Percentiles rank a stretch among this genome's conserved stretches.
These are phyloP conservation scores for Chitala chitala DNA, from an alignment of 2,113 vertebrate genomes.

Conservation along the genomic window DNA sequence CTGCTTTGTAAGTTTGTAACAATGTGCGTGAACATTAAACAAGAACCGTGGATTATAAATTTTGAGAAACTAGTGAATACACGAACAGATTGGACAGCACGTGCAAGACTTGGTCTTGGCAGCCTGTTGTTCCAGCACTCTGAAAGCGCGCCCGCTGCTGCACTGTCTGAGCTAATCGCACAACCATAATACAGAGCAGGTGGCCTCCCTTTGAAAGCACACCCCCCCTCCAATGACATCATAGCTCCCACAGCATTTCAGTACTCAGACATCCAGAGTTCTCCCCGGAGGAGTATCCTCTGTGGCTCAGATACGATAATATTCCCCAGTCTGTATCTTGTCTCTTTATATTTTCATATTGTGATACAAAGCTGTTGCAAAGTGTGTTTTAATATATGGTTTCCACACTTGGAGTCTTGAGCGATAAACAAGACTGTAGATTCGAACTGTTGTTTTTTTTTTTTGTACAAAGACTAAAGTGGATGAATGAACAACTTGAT, in stretches of 20 bases:
- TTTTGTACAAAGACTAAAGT: too few species aligned
- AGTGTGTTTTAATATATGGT: not conserved
- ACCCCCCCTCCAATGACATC: conserved; percentile 7
- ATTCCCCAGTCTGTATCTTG: not conserved
- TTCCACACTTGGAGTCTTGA: too few species aligned
- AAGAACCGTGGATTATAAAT: too few species aligned
- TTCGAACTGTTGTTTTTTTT: not conserved
- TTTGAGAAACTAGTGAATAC: too few species aligned
- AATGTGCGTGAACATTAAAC: too few species aligned
- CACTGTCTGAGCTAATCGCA: not conserved
- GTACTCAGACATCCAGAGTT: not conserved
- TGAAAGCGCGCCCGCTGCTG: not conserved
- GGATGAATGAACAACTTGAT: too few species aligned
- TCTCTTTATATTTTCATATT: not conserved
- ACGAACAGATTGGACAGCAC: not conserved
- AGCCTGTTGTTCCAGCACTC: not conserved
- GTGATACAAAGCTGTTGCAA: not conserved
- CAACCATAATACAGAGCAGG: conserved; percentile 11
- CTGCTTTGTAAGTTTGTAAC: too few species aligned
- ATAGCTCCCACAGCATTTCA: not conserved
- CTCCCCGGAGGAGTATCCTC: not conserved
- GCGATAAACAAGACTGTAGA: too few species aligned
- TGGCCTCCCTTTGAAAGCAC: not conserved
- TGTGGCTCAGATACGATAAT: not conserved
- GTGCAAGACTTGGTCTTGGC: not conserved